Evolutionary conservation across 2,113 vertebrate species (phyloP), one percentile per base, ranked within the genome.

Genomic region (Neoarius graeffei): DNA sequence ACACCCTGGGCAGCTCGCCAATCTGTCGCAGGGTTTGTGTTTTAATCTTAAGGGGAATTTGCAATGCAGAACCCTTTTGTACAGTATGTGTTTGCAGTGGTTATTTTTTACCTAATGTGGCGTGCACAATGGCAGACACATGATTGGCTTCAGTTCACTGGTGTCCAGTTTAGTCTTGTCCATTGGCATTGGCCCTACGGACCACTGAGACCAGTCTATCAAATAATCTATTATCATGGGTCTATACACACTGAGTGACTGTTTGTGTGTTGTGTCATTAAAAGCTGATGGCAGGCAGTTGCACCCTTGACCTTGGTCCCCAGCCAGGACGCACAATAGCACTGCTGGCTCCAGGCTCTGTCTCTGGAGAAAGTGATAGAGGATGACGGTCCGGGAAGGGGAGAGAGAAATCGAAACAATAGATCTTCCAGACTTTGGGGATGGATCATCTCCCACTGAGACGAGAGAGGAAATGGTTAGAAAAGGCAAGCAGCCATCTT

Each of bases 261-360:
- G 77, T 56, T 83, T 69, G 86, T 71, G 56, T 54, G 27, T 50
- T 25, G 30, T 35, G 13, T 54, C 5, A 13, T 64, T 15, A 77
- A 56, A 69, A 42, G 8, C 1, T 85, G 62, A 76, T 90, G 87
- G 87, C 84, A 85, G 67, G 60, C 9, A 60, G 90, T 86, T 81
- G 80, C 35, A 56, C 42, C 87, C 74, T 77, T 92, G 92, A 94
- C 93, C 92, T 93, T 93, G 92, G 84, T 86, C 92, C 90, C 86
- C 92, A 35, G 64, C 88, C 87, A 87, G 17, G 59, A 56, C 25
- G 77, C 93, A 95, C 93, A 95, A 94, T 94, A 79, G 91, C 80
- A 57, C 88, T 59, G 81, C 90, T 89, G 88, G 42, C 14, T 81
- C 60, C 87, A 82, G 73, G 62, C 89, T 92, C 42, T 74, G 80